Evolutionary conservation across 2,888 invertebrate species (phyloP), one percentile per base, ranked within the genome.

Genomic region (Sminthurides aquaticus): DNA sequence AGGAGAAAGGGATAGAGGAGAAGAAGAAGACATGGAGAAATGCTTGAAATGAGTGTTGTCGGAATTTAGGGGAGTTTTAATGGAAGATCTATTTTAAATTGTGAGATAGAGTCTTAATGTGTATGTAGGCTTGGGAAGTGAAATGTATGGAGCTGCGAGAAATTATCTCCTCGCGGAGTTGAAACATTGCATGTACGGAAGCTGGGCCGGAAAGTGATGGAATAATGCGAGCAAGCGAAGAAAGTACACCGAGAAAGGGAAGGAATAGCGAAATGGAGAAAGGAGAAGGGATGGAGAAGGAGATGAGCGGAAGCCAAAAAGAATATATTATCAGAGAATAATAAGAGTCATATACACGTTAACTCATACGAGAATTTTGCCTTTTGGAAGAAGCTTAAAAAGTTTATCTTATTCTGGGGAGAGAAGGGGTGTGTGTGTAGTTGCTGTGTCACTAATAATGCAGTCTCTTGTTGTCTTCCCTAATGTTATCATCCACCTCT

Each of bases 231-330:
- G 43, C 43, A 34, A 34, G 43, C 43, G 43, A 34, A 11, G 43
- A 34, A 34, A 34, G 5, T 34, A 5, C 5, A 34, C 5, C 8
- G 5, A 34, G 43, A 11, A 15, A 11, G 43, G 43, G 43, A 15
- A 34, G 43, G 22, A 20, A 52, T 20, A 20, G 52, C 18, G 5
- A 52, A 15, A 52, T 52, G 20, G 20, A 15, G 5, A n/a, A 15
- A 34, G 43, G 22, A 20, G 20, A 18, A 20, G 52, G 5, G 5
- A 52, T 5, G 20, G 5, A 52, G 20, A 15, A 15, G 20, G 18
- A 52, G 52, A 52, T 52, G 52, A 52, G 52, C 52, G 52, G 52
- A 52, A 52, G 52, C 52, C 52, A 52, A 52, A 20, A 52, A 52
- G 18, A 43, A 43, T 43, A 43, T 52, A 20, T 20, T 52, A 52